Evolutionary conservation across 2,888 invertebrate genomes (phyloP).

Genomic region (Sinohyriopsis cumingii): DNA sequence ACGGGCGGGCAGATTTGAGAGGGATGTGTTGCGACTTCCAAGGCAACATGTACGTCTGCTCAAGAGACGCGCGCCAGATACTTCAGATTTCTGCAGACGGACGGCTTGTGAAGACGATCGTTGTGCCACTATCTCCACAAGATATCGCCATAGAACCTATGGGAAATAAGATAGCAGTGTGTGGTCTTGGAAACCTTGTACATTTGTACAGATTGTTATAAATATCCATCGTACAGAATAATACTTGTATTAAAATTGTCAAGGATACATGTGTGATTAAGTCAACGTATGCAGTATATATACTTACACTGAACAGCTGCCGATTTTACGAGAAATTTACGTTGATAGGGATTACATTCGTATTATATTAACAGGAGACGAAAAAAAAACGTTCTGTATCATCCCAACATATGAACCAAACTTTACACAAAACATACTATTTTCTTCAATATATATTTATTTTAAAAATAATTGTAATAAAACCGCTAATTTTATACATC

Average conservation of each 20-base stretch:
- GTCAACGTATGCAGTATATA: no score
- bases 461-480: no score
- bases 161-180: conserved; percentile 39
- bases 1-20: conserved; percentile 31
- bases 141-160: conserved; percentile 41
- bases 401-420: no score
- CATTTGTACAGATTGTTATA: conserved; percentile 33
- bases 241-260: background rate
- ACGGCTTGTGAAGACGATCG: conserved; percentile 31
- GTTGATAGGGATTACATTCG: no score
- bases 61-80: conserved; percentile 35
- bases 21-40: conserved; percentile 39
- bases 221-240: background rate
- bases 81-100: conserved; percentile 35
- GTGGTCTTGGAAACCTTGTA: conserved; percentile 29
- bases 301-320: no score
- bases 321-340: no score
- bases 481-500: no score
- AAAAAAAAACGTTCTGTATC: no score
- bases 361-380: no score
- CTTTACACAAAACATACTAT: no score
- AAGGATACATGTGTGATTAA: background rate
- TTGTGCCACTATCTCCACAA: conserved; percentile 39
- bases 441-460: no score
- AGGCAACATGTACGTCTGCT: conserved; percentile 39